Evolutionary conservation across 2,113 vertebrate species (phyloP).

Genomic region (Arvicanthis niloticus): DNA sequence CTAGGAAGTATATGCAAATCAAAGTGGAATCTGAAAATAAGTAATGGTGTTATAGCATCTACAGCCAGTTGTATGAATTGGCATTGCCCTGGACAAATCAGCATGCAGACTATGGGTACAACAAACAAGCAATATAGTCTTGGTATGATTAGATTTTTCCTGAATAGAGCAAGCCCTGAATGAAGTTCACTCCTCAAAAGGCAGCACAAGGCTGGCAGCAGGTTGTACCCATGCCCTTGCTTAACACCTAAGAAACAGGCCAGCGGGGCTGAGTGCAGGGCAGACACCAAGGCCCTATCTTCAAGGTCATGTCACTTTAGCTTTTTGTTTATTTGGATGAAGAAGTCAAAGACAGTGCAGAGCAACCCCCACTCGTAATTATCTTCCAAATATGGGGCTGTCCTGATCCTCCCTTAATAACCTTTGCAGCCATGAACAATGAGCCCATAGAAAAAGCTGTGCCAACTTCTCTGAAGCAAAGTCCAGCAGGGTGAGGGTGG

Average conservation of each 20-base stretch:
- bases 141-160: neutral
- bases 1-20: constrained; percentile 35
- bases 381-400: neutral
- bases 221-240: neutral
- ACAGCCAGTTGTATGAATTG: neutral
- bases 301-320: neutral
- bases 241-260: neutral
- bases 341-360: neutral
- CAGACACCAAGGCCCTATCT: neutral
- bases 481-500: neutral
- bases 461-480: neutral
- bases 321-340: neutral
- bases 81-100: neutral
- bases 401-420: neutral
- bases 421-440: neutral
- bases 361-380: neutral
- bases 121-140: neutral
- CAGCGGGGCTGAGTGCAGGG: neutral
- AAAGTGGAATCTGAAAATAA: constrained; percentile 27
- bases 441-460: neutral
- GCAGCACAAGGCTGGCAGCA: neutral
- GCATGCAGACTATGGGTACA: neutral
- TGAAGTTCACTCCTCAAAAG: neutral
- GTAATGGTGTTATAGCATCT: neutral
- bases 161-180: neutral